Evolutionary conservation across 2,113 vertebrate genomes (phyloP), one percentile per base, ranked within the genome.

Genomic region (Acrocephalus kingi): DNA sequence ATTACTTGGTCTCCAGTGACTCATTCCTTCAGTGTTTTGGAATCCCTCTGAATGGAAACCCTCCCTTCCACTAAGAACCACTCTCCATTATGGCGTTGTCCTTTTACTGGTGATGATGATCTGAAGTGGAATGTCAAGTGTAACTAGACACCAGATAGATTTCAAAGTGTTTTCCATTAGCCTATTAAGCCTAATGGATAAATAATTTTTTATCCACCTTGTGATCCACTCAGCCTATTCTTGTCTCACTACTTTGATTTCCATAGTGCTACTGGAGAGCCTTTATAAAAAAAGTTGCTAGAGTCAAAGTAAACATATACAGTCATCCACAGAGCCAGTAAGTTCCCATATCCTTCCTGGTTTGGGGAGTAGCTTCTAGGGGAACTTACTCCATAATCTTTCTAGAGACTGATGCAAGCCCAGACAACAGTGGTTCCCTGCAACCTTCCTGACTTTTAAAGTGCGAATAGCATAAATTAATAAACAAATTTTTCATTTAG

Each of bases 341-440:
- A 41, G 33, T 45, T 74, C 9, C 10, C 12, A 30, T 48, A 58
- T 48, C 25, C 23, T 67, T 56, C 10, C 25, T 77, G 33, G 11
- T 64, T 5, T 52, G 69, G n/a, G 33, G 23, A 48, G 48, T 5
- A 62, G 6, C 22, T 89, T 81, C 48, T 30, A 25, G 41, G 33
- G 76, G 28, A 69, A 20, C 33, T 62, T 62, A 22, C 15, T 61
- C 33, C 19, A 28, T 46, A 24, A 28, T 30, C 6, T 66, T 67
- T 18, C 10, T 45, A 51, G 52, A 72, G 7, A 52, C 10, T 30
- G 16, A 52, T n/a, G 37, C 8, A 72, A 82, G 14, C 16, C 16
- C 2, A 0, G 52, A 12, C 10, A 48, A 9, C 10, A 23, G 4
- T 17, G 56, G 25, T 27, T 73, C 4, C 11, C 27, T n/a, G 9